Evolutionary conservation across 2,888 invertebrate species (phyloP).

Genomic region (Drosophila robusta): DNA sequence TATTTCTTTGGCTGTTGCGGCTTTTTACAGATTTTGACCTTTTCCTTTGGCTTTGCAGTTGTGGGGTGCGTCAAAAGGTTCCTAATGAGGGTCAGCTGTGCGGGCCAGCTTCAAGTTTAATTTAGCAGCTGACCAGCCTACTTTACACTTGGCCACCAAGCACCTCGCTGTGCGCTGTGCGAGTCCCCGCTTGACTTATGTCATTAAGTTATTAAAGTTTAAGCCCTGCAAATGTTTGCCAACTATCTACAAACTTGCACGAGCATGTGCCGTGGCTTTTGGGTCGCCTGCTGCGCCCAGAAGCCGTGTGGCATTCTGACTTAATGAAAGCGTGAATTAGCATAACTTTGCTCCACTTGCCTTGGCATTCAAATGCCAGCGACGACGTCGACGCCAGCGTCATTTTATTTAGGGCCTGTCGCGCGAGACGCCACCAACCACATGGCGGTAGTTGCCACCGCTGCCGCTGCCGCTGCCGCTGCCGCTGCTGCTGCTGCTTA

Average conservation of each 20-base stretch:
- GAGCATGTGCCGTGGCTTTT: constrained; percentile 27
- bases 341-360: constrained; percentile 59
- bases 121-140: constrained; percentile 77
- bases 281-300: constrained; percentile 17
- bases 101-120: constrained; percentile 57
- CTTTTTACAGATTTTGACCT: constrained; percentile 57
- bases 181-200: constrained; percentile 55
- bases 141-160: constrained; percentile 56
- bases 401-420: constrained; percentile 25
- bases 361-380: constrained; percentile 44
- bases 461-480: too few species aligned
- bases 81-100: constrained; percentile 72
- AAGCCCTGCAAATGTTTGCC: constrained; percentile 69
- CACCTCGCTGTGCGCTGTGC: constrained; percentile 1
- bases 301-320: constrained; percentile 51
- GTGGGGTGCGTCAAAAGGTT: constrained; percentile 32
- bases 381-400: constrained; percentile 4
- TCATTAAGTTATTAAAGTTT: constrained; percentile 77
- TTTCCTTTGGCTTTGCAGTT: constrained; percentile 50
- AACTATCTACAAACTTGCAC: constrained; percentile 65
- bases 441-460: constrained; percentile 5
- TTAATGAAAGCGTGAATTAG: constrained; percentile 76
- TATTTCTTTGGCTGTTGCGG: constrained; percentile 37
- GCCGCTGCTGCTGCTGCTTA: neutral
- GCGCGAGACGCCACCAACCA: constrained; percentile 5